phyloP scores from a whole-genome alignment of 2,113 vertebrate species.

The Leucoraja erinaceus region DNA sequence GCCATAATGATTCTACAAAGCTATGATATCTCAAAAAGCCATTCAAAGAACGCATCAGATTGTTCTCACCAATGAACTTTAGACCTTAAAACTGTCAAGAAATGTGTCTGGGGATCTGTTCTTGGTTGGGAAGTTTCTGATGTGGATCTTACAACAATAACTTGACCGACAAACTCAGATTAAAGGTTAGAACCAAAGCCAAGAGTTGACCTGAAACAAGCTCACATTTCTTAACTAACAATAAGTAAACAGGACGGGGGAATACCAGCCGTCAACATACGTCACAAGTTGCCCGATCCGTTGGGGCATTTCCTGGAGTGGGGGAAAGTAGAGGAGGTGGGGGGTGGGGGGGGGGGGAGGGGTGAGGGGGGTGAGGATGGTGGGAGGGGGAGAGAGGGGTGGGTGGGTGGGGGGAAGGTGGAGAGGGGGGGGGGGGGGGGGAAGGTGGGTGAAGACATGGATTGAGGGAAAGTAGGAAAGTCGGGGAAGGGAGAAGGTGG shows the following conservation, averaged over 20 bases:
- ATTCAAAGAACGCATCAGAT: not conserved
- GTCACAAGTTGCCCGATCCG: not conserved
- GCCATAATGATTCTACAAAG: too few relatives aligned
- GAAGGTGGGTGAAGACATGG: not conserved
- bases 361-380: too few relatives aligned
- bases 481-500: too few relatives aligned
- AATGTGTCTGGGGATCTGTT: not conserved
- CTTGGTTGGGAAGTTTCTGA: too few relatives aligned
- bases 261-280: not conserved
- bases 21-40: not conserved
- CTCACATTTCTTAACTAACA: not conserved
- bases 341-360: too few relatives aligned
- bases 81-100: not conserved
- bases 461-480: too few relatives aligned
- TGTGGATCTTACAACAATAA: not conserved
- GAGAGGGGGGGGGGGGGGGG: not conserved
- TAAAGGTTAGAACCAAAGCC: not conserved
- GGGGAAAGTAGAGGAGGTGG: not conserved
- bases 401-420: rapidly evolving
- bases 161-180: not conserved
- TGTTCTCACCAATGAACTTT: not conserved
- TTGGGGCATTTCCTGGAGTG: too few relatives aligned
- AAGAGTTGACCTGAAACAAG: not conserved
- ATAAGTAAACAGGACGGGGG: too few relatives aligned
- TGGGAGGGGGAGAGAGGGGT: too few relatives aligned